These are phyloP conservation scores for Anhinga rufa DNA, from an alignment of 2,113 vertebrate genomes.

Conservation along the genomic window DNA sequence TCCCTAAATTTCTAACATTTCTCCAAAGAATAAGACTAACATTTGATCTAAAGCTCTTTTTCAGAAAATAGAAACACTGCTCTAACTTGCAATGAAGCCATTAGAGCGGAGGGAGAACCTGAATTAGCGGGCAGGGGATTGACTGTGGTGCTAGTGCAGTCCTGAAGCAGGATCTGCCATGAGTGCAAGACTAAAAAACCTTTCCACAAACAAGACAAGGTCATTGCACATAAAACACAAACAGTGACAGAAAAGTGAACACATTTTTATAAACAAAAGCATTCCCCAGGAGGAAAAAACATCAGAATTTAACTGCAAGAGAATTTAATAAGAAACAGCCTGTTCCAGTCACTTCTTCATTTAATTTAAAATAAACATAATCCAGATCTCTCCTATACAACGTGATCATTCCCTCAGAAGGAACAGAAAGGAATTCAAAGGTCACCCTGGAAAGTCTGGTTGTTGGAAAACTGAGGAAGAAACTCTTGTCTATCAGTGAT, in stretches of 20 bases:
- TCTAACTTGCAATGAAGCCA: not conserved
- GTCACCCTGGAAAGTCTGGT: not conserved
- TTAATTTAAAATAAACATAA: conserved; percentile 44
- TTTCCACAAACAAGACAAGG: not conserved
- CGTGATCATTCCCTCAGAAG: not conserved
- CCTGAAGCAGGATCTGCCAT: not conserved
- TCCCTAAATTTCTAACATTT: not conserved
- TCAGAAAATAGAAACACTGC: not conserved
- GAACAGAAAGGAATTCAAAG: not conserved
- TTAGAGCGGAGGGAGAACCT: not conserved
- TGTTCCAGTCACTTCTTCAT: conserved; percentile 25
- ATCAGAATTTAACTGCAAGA: not conserved
- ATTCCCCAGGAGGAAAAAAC: not conserved
- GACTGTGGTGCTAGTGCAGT: not conserved
- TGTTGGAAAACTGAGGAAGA: not conserved
- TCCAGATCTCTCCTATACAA: conserved; percentile 18
- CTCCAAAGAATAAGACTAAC: not conserved
- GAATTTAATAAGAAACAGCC: conserved; percentile 38
- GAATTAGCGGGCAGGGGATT: fast-evolving
- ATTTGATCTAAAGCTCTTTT: not conserved
- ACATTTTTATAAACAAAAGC: conserved; percentile 31
- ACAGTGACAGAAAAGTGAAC: not conserved
- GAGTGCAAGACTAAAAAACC: not conserved
- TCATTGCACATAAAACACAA: not conserved
- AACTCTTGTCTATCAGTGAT: not conserved